Conservation (phyloP, 2,797 vertebrate species). For the Prionace glauca region DNA sequence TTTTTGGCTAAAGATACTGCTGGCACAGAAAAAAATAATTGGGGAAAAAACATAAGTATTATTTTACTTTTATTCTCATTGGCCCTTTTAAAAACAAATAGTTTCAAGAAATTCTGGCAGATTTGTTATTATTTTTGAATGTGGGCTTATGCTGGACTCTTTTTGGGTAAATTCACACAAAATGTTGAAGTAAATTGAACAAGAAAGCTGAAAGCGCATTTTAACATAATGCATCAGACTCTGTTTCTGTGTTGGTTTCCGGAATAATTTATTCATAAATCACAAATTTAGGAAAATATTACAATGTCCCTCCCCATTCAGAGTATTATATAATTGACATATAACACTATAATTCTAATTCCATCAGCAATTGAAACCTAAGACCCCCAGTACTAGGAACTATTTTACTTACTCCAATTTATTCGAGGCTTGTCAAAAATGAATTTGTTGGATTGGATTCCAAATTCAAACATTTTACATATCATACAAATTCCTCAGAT, state of each 20-base stretch:
- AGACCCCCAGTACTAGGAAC: not conserved
- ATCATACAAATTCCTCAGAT: not conserved
- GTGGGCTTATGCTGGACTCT: too few species aligned
- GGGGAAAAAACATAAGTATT: not conserved
- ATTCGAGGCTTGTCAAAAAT: not conserved
- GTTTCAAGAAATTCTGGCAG: constrained; percentile 1
- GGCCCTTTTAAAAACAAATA: not conserved
- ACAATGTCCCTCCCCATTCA: not conserved
- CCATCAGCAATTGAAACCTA: not conserved
- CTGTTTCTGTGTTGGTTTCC: not conserved
- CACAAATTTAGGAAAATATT: not conserved
- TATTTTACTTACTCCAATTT: not conserved
- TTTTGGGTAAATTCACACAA: not conserved
- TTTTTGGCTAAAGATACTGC: not conserved
- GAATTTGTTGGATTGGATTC: not conserved
- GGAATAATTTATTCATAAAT: not conserved
- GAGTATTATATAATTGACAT: not conserved
- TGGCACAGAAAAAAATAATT: not conserved
- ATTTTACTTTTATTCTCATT: not conserved
- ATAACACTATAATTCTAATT: not conserved
- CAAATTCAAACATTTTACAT: constrained; percentile 22
- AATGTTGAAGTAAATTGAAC: not conserved
- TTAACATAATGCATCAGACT: not conserved
- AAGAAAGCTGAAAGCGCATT: not conserved
- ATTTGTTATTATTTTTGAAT: not conserved